Percentiles rank a stretch among this genome's conserved stretches.
phyloP scores from a whole-genome alignment of 2,797 vertebrate genomes.

The Nasua narica region DNA sequence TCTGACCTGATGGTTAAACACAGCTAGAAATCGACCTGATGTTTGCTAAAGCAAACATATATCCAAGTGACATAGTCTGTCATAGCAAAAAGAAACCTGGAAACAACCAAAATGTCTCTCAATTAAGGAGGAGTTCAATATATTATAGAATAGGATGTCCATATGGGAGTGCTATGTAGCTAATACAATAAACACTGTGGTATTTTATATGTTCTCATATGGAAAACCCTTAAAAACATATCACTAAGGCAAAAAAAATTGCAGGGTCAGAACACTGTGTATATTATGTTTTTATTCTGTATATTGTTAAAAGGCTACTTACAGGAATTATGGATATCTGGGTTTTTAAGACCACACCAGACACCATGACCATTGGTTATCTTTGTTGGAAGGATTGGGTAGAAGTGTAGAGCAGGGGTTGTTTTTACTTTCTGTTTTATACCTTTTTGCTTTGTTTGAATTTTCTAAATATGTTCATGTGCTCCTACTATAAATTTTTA shows the following conservation, averaged over 20 bases:
- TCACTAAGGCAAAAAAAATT: background rate
- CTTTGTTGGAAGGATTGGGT: background rate
- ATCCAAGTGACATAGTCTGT: background rate
- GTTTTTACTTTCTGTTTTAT: conserved; percentile 5
- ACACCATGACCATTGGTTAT: background rate
- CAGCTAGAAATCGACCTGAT: background rate
- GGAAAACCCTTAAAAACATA: background rate
- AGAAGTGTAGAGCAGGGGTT: background rate
- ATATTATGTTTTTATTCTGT: background rate
- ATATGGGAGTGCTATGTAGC: background rate
- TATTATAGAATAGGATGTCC: background rate
- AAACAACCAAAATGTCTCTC: background rate
- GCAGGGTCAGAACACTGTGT: background rate
- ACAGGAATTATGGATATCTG: background rate
- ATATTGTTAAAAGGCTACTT: background rate
- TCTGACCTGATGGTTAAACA: conserved; percentile 1
- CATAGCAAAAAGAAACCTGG: background rate
- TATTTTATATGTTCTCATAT: background rate
- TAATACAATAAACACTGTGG: background rate
- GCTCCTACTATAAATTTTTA: conserved; percentile 54
- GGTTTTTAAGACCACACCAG: background rate
- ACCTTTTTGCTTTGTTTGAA: conserved; percentile 44
- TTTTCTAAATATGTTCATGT: conserved; percentile 57
- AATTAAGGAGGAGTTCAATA: background rate
- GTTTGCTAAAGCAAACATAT: background rate